These are phyloP conservation scores for Apostichopus californicus DNA, from an alignment of 35 echinoderm and acorn worm genomes.

Conservation along the genomic window DNA sequence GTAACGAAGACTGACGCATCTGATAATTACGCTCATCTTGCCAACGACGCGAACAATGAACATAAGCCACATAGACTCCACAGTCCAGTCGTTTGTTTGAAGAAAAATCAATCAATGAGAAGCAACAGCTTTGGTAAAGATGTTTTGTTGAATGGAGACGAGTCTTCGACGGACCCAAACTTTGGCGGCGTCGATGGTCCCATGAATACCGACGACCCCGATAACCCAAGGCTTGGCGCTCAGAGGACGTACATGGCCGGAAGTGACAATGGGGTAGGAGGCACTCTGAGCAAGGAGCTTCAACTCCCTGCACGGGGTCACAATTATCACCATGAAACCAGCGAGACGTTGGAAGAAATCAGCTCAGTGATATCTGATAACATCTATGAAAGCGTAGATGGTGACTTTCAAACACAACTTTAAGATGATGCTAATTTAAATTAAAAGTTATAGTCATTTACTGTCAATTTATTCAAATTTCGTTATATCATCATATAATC, in stretches of 20 bases:
- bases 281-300: neutral
- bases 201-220: neutral
- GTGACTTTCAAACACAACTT: conserved; percentile 2
- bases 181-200: neutral
- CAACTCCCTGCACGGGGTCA: neutral
- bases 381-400: neutral
- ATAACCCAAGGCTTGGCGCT: neutral
- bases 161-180: conserved; percentile 11
- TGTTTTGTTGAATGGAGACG: conserved; percentile 6
- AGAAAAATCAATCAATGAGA: conserved; percentile 16
- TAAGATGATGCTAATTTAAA: neutral
- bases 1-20: neutral
- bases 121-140: conserved; percentile 11
- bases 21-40: neutral
- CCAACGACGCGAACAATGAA: neutral
- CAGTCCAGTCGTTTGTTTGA: conserved; percentile 19
- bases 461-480: no score
- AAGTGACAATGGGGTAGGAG: neutral
- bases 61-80: neutral
- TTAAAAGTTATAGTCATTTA: no score
- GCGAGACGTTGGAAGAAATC: neutral
- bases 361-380: neutral
- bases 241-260: neutral
- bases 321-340: neutral
- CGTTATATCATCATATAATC: no score